Percentiles rank a stretch among this genome's conserved stretches.
These are phyloP conservation scores for Aptenodytes patagonicus DNA, from an alignment of 2,113 vertebrate genomes.

Conservation along the genomic window DNA sequence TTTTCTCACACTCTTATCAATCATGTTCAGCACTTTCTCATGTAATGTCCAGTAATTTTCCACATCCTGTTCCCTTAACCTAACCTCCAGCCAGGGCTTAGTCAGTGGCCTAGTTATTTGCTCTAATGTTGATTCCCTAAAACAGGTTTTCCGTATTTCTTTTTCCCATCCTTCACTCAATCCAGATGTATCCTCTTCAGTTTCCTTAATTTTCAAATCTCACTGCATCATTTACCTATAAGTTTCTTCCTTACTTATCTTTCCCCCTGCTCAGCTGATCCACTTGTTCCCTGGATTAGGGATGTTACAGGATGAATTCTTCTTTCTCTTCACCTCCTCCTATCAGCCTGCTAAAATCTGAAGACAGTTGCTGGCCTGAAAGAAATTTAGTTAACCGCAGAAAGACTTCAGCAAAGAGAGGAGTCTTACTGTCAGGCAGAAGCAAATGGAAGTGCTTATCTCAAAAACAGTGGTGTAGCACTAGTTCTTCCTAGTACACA, in stretches of 20 bases:
- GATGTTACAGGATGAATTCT: not conserved
- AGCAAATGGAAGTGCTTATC: not conserved
- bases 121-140: not conserved
- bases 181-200: not conserved
- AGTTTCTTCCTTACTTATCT: not conserved
- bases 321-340: not conserved
- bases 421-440: not conserved
- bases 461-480: rapidly evolving
- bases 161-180: not conserved
- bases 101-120: not conserved
- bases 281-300: not conserved
- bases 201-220: not conserved
- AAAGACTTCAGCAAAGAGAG: not conserved
- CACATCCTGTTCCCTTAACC: not conserved
- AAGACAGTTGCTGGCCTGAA: not conserved
- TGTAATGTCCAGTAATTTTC: not conserved
- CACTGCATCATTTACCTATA: not conserved
- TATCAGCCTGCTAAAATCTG: not conserved
- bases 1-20: not conserved
- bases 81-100: not conserved
- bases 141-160: not conserved
- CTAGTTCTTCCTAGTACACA: not conserved
- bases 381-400: not conserved
- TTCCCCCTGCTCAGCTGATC: not conserved
- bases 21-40: not conserved